Percentiles rank a stretch among this genome's conserved stretches.
phyloP scores from a whole-genome alignment of 2,888 invertebrate genomes.

The Aquatica leii region DNA sequence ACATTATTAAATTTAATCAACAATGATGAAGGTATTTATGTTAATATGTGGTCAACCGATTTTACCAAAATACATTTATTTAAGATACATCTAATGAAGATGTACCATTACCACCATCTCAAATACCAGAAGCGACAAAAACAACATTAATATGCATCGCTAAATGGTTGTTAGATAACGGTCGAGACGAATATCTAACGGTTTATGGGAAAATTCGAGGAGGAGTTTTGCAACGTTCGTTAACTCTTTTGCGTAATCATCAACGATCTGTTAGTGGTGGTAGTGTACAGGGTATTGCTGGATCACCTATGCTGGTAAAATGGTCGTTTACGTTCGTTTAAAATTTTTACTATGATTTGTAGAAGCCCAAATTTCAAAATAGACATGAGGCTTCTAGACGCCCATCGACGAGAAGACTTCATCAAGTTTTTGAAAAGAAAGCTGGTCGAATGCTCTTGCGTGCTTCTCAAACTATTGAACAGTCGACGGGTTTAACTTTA shows the following conservation, averaged over 20 bases:
- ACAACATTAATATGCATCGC: conserved; percentile 81
- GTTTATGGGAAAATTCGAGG: conserved; percentile 80
- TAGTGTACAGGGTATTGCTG: conserved; percentile 68
- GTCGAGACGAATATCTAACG: conserved; percentile 76
- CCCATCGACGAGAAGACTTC: conserved; percentile 82
- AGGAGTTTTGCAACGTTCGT: conserved; percentile 76
- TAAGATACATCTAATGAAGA: conserved; percentile 61
- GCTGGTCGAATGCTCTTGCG: conserved; percentile 84
- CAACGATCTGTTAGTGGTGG: conserved; percentile 81
- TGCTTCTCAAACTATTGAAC: conserved; percentile 83
- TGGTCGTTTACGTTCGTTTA: too few species aligned
- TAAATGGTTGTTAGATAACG: conserved; percentile 83
- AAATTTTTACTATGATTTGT: conserved; percentile 45
- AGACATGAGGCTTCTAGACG: conserved; percentile 78
- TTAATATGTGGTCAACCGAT: neutral
- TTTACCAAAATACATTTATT: neutral
- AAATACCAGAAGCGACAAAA: conserved; percentile 74
- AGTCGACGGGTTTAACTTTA: conserved; percentile 81
- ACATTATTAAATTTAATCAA: conserved; percentile 88
- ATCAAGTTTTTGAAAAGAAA: conserved; percentile 83
- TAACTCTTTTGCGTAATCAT: conserved; percentile 81
- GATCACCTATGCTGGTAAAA: conserved; percentile 67
- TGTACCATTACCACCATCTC: conserved; percentile 68
- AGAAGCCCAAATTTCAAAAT: conserved; percentile 75
- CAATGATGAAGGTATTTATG: conserved; percentile 81